Base-by-base conservation (phyloP, 2,888 invertebrate genomes). In the Monopis laevigella region DNA sequence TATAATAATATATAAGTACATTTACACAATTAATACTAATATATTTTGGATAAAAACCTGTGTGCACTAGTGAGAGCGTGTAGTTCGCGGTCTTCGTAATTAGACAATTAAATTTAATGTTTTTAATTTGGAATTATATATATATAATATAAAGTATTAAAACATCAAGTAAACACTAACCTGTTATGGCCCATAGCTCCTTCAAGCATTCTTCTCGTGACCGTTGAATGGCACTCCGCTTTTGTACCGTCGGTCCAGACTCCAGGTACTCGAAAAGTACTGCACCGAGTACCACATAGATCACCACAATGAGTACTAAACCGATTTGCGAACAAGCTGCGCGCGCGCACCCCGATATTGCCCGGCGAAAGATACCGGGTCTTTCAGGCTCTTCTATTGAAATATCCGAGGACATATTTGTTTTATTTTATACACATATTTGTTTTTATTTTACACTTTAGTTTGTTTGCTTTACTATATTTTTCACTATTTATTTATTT, bases 111-210 rank as follows among this genome's bases (percentile, higher is more conserved):
- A n/a, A n/a, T n/a, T n/a, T n/a, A n/a, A n/a, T n/a, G n/a, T n/a
- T n/a, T n/a, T n/a, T n/a, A n/a, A n/a, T n/a, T n/a, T n/a, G n/a
- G n/a, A n/a, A n/a, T n/a, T n/a, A n/a, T n/a, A n/a, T n/a, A n/a
- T n/a, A n/a, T n/a, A n/a, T n/a, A n/a, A n/a, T n/a, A n/a, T n/a
- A n/a, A n/a, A n/a, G n/a, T n/a, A n/a, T n/a, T n/a, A n/a, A n/a
- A n/a, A n/a, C n/a, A 27, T n/a, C 10, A 6, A 28, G n/a, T 28
- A 28, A 10, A 28, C 10, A 17, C 36, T 75, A 56, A 90, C 91
- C 90, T 84, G 90, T 90, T 52, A 90, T 90, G 48, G 88, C 86
- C 90, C 90, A 90, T 10, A 91, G 82, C 59, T 90, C 89, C 50
- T 84, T 84, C 50, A 89, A 64, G 51, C 89, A 89, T 62, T 87